Conservation (phyloP, 2,888 invertebrate species). For the Amorpha juglandis region DNA sequence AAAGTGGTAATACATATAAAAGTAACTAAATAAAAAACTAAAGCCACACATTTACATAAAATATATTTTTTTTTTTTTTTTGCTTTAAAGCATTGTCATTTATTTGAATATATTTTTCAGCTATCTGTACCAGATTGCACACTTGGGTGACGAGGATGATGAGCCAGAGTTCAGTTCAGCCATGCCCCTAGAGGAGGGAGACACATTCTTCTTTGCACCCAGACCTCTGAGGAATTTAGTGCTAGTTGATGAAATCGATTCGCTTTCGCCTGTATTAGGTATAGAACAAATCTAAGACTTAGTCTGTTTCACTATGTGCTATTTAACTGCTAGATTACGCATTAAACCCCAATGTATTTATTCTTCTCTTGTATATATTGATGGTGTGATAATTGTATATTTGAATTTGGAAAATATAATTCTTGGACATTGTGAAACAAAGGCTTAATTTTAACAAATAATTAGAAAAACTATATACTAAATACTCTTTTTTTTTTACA, state of each 20-base stretch:
- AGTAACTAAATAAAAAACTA: no score
- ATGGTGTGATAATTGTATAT: no score
- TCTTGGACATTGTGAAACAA: no score
- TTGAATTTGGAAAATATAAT: no score
- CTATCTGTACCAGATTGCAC: constrained; percentile 99
- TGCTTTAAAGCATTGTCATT: neutral
- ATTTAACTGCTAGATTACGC: no score
- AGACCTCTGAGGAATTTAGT: constrained; percentile 96
- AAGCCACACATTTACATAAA: no score
- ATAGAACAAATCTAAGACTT: constrained; percentile 33
- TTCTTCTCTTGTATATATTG: no score
- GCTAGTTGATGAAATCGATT: constrained; percentile 98
- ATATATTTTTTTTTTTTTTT: no score
- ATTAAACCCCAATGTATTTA: no score
- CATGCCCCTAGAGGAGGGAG: constrained; percentile 99
- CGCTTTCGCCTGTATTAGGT: constrained; percentile 96
- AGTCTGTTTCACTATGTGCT: no score
- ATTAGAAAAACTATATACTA: neutral
- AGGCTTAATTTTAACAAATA: neutral
- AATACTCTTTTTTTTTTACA: constrained; percentile 45
- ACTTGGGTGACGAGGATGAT: constrained; percentile 99
- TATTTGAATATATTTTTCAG: constrained; percentile 75
- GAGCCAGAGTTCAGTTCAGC: constrained; percentile 99
- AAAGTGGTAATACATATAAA: no score
- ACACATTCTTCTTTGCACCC: constrained; percentile 99